Percentiles rank a stretch among this genome's conserved stretches.
phyloP scores from a whole-genome alignment of 1,140 invertebrate genomes.

The Druon quercuslanigerum region DNA sequence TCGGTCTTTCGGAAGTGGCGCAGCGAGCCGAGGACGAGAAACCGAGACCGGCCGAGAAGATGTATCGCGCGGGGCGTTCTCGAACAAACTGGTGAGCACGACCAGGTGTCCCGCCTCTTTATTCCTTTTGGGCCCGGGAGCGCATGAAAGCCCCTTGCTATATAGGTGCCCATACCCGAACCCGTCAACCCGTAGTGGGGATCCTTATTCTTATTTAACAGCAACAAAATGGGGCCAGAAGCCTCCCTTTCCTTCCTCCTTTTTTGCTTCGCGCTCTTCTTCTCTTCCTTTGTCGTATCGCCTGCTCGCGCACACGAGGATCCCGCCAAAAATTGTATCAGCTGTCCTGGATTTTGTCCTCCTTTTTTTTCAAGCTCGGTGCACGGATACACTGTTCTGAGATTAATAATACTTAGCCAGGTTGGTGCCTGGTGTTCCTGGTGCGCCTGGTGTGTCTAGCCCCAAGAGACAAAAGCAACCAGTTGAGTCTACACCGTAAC shows the following conservation, averaged over 20 bases:
- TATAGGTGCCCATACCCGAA: constrained; percentile 54
- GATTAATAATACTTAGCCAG: neutral
- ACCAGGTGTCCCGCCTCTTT: constrained; percentile 71
- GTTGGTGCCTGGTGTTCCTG: neutral
- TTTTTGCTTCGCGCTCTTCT: constrained; percentile 11
- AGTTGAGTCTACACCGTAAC: neutral
- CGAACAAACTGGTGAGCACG: constrained; percentile 64
- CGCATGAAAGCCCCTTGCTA: constrained; percentile 55
- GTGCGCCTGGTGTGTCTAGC: neutral
- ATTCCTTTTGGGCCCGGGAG: constrained; percentile 68
- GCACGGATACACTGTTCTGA: neutral
- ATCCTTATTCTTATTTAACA: constrained; percentile 71
- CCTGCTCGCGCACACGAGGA: constrained; percentile 39
- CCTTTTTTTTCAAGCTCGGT: constrained; percentile 43
- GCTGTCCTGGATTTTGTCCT: constrained; percentile 68
- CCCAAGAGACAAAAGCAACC: neutral
- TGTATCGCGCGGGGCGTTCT: constrained; percentile 49
- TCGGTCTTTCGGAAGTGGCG: constrained; percentile 30
- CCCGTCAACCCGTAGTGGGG: constrained; percentile 54
- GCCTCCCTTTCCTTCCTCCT: constrained; percentile 45
- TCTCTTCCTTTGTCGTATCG: constrained; percentile 38
- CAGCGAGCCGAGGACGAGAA: constrained; percentile 17
- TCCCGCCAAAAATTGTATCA: constrained; percentile 74
- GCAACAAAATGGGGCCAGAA: constrained; percentile 60
- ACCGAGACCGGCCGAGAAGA: constrained; percentile 8